Conservation (phyloP, 2,797 vertebrate genomes). For the Aulostomus chinensis region DNA sequence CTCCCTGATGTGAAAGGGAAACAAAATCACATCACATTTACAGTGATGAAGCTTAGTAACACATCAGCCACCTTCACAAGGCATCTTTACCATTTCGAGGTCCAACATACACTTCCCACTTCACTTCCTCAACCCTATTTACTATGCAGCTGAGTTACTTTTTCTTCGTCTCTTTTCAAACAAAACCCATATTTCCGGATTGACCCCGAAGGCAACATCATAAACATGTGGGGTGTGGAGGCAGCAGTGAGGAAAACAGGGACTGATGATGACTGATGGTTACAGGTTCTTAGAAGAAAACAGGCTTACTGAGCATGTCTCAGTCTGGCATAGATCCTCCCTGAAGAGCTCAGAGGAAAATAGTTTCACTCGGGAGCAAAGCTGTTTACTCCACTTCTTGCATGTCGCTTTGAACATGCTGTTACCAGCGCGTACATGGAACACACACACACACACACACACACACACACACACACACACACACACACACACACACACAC, state of each 20-base stretch:
- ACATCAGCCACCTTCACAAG: no score
- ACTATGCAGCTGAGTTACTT: neutral
- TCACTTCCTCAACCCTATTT: neutral
- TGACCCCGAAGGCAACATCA: conserved; percentile 47
- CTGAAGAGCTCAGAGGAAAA: conserved; percentile 56
- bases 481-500: conserved; percentile 18
- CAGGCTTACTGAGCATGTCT: conserved; percentile 80
- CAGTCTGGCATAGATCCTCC: conserved; percentile 47
- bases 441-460: neutral
- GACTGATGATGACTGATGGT: conserved; percentile 81
- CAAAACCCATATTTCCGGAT: neutral
- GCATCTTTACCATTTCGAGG: no score
- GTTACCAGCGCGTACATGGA: no score
- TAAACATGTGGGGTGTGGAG: conserved; percentile 78
- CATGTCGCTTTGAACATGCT: conserved; percentile 23
- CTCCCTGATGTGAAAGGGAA: neutral
- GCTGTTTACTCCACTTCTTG: conserved; percentile 47
- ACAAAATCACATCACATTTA: neutral
- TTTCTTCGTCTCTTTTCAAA: neutral
- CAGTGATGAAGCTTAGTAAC: rapidly evolving
- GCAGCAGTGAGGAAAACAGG: conserved; percentile 59
- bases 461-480: conserved; percentile 12
- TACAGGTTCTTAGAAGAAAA: conserved; percentile 84
- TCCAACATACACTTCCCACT: no score
- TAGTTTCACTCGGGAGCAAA: conserved; percentile 47